A percentile compares a stretch with the other conserved stretches of the same genome.
Conservation (phyloP, 2,113 vertebrate genomes). For the Hydrochoerus hydrochaeris region DNA sequence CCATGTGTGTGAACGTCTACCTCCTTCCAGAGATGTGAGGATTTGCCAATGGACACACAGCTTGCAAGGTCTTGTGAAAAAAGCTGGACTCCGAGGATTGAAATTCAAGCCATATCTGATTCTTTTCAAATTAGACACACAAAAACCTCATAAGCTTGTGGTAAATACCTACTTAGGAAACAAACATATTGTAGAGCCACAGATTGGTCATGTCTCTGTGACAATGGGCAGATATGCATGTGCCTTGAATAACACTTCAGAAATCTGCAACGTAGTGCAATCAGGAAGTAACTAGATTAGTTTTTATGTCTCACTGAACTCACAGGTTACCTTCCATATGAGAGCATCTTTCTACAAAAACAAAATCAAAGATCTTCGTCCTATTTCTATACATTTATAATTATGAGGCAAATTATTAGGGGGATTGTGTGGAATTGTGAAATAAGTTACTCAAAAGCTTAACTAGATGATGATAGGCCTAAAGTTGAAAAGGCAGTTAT, state of each 20-base stretch:
- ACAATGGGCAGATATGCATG: not conserved
- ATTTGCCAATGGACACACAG: not conserved
- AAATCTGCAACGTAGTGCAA: not conserved
- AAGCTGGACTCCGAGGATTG: not conserved
- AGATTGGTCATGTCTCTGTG: not conserved
- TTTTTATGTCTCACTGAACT: not conserved
- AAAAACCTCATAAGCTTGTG: not conserved
- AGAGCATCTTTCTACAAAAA: not conserved
- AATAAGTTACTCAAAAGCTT: not conserved
- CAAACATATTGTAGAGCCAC: not conserved
- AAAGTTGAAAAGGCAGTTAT: not conserved
- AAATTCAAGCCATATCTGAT: not conserved
- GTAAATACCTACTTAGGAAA: conserved; percentile 41
- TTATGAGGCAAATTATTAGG: not conserved
- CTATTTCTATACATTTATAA: not conserved
- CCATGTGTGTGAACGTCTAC: not conserved
- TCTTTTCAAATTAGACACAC: not conserved
- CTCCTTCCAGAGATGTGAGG: not conserved
- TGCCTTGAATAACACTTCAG: not conserved
- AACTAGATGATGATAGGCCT: not conserved
- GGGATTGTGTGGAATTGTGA: not conserved
- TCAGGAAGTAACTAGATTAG: not conserved
- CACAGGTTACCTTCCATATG: not conserved
- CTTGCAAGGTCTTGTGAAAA: not conserved
- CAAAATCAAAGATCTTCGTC: not conserved